phyloP scores from a whole-genome alignment of 2,113 vertebrate species.

The Spermophilus dauricus region DNA sequence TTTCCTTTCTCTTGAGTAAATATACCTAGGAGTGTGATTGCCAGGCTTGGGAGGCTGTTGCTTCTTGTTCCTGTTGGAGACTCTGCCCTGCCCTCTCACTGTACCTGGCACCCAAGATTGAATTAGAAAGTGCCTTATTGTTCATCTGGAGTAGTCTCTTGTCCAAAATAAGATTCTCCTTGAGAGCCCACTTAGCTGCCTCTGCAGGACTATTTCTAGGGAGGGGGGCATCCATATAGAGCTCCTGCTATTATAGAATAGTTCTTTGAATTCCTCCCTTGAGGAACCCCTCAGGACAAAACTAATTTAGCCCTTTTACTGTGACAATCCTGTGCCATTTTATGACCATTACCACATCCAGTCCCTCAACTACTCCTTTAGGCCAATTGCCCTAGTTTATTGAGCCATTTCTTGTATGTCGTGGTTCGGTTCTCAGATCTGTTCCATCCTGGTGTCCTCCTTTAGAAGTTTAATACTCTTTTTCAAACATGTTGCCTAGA shows the following conservation, averaged over 20 bases:
- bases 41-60: not conserved
- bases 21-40: not conserved
- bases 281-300: not conserved
- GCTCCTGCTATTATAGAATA: not conserved
- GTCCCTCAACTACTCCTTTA: not conserved
- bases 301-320: not conserved
- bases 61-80: not conserved
- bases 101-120: not conserved
- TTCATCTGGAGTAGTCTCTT: not conserved
- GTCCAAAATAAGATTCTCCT: not conserved
- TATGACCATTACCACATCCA: not conserved
- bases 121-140: not conserved
- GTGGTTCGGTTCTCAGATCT: not conserved
- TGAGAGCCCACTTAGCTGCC: not conserved
- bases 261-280: not conserved
- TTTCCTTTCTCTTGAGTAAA: slow-evolving; percentile 37
- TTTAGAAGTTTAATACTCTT: not conserved
- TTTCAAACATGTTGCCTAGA: not conserved
- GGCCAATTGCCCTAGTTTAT: not conserved
- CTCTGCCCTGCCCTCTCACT: not conserved
- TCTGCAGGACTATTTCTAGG: not conserved
- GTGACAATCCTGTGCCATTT: not conserved
- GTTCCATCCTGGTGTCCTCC: not conserved
- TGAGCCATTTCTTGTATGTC: not conserved
- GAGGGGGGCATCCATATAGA: not conserved